Evolutionary conservation across 2,888 invertebrate species (phyloP).

Genomic region (Automeris io): DNA sequence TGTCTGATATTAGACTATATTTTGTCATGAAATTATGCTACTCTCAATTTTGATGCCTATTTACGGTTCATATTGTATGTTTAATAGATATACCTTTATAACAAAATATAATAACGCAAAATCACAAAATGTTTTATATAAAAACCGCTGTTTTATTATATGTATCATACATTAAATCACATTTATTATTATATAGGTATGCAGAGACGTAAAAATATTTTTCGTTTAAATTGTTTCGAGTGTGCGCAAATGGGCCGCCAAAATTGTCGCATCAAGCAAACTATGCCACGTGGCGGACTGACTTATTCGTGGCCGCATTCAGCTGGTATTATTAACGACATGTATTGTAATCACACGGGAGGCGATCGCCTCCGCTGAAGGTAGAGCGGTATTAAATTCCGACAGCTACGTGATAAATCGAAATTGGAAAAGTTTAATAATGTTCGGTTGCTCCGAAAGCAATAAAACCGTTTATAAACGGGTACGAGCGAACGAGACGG

Average conservation of each 20-base stretch:
- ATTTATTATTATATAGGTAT: no score
- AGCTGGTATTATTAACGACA: slow-evolving; percentile 73
- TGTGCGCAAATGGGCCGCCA: slow-evolving; percentile 13
- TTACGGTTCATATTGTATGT: background rate
- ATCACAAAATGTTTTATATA: no score
- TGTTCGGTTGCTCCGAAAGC: slow-evolving; percentile 78
- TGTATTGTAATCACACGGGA: slow-evolving; percentile 77
- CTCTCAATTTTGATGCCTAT: slow-evolving; percentile 2
- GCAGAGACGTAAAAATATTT: no score
- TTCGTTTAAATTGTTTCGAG: no score
- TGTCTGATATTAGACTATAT: slow-evolving; percentile 70
- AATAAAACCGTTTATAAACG: slow-evolving; percentile 78
- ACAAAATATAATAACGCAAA: no score
- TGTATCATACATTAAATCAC: no score
- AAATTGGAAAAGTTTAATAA: slow-evolving; percentile 79
- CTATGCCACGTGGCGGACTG: background rate
- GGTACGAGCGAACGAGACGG: slow-evolving; percentile 75
- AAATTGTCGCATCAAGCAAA: no score
- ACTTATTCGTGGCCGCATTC: slow-evolving; percentile 32
- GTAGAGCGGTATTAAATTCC: slow-evolving; percentile 78
- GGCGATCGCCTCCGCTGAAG: slow-evolving; percentile 76
- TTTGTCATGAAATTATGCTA: slow-evolving; percentile 55
- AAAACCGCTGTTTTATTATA: no score
- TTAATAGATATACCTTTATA: no score
- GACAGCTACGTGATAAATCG: slow-evolving; percentile 78